Conservation (phyloP, 2,113 vertebrate species). For the Glareola pratincola region DNA sequence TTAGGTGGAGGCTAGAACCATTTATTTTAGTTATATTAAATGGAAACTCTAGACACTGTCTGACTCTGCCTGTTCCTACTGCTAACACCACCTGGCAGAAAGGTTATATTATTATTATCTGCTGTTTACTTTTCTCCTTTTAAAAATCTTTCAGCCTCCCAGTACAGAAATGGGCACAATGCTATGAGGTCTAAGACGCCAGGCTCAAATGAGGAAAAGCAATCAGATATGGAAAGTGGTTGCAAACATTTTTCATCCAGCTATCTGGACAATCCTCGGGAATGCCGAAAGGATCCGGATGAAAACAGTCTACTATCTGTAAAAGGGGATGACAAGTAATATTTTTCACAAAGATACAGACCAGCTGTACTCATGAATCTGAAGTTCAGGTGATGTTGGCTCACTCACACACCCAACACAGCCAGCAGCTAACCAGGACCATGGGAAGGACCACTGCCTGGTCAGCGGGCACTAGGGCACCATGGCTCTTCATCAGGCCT, state of each 20-base stretch:
- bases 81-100: conserved; percentile 31
- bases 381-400: not conserved
- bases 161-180: not conserved
- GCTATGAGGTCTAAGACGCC: not conserved
- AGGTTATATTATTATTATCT: conserved; percentile 24
- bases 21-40: conserved; percentile 48
- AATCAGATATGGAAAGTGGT: not conserved
- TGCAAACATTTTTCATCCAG: not conserved
- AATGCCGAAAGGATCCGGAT: not conserved
- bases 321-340: not conserved
- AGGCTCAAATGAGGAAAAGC: not conserved
- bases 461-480: not conserved
- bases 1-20: conserved; percentile 30
- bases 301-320: not conserved
- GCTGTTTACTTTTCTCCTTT: conserved; percentile 14
- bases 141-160: conserved; percentile 10
- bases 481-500: not conserved
- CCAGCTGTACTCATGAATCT: not conserved
- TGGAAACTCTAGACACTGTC: conserved; percentile 26
- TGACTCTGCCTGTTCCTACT: conserved; percentile 1
- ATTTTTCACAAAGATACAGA: not conserved
- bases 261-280: not conserved
- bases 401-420: not conserved
- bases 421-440: not conserved
- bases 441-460: not conserved